These are phyloP conservation scores for Drosophila punjabiensis DNA, from an alignment of 1,140 invertebrate genomes.

Conservation along the genomic window DNA sequence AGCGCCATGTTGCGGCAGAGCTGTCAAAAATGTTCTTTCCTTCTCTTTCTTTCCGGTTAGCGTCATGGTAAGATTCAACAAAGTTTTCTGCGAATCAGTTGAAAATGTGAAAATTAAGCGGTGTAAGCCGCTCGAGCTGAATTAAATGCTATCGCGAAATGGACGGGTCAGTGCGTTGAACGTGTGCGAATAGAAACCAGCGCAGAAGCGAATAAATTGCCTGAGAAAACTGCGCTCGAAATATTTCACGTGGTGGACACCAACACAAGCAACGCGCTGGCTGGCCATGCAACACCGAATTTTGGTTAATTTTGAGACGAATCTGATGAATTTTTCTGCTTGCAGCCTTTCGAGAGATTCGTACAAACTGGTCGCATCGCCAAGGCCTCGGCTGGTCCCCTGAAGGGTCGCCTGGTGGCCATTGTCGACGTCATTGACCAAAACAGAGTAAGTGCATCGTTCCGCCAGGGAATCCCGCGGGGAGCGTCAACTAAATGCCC, in stretches of 20 bases:
- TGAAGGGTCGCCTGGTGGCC: constrained; percentile 95
- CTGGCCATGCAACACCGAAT: constrained; percentile 19
- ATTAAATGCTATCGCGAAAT: constrained; percentile 46
- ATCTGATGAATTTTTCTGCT: constrained; percentile 46
- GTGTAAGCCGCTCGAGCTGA: constrained; percentile 38
- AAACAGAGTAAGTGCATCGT: constrained; percentile 91
- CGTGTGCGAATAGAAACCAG: neutral
- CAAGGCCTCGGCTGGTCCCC: constrained; percentile 94
- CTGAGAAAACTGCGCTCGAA: constrained; percentile 15
- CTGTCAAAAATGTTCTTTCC: constrained; percentile 73
- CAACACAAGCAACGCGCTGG: constrained; percentile 54
- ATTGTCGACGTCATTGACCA: constrained; percentile 99
- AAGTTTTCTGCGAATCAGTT: constrained; percentile 51
- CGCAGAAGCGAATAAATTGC: neutral
- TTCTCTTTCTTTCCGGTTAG: constrained; percentile 84
- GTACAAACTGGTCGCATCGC: constrained; percentile 98
- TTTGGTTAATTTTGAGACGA: constrained; percentile 10
- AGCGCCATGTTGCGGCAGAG: constrained; percentile 62
- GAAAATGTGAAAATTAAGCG: constrained; percentile 73
- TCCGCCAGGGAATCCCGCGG: neutral
- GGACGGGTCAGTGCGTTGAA: constrained; percentile 35
- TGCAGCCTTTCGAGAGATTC: constrained; percentile 96
- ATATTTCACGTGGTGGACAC: constrained; percentile 72
- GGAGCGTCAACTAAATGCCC: constrained; percentile 19
- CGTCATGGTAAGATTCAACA: constrained; percentile 75